Evolutionary conservation across 2,888 invertebrate species (phyloP), one percentile per base, ranked within the genome.

Genomic region (Altica lythri): DNA sequence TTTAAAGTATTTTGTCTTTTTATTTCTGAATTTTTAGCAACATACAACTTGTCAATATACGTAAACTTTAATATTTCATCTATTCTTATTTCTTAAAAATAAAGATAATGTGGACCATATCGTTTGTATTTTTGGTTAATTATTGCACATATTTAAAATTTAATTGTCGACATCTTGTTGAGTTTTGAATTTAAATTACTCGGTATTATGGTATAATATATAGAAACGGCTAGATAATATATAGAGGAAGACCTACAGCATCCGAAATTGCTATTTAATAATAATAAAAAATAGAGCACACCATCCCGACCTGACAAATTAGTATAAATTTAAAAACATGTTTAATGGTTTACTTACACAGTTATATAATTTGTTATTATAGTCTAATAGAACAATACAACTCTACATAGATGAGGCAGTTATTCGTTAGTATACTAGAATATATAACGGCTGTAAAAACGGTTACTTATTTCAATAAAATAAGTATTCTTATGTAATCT

Each of bases 321-420:
- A 66, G 62, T 65, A 66, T 57, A 65, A 66, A 65, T 63, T 62
- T 65, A 66, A 66, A 66, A 64, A 63, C 57, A 45, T 59, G 57
- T 54, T 55, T 57, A 50, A 53, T 53, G 55, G 59, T 56, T 62
- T 70, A 70, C 70, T 68, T 68, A 66, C 66, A 68, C 68, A 69
- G 66, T 65, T 61, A 68, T 63, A 66, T 66, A 64, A 38, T 48
- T 56, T 57, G 40, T 40, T 40, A n/a, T n/a, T n/a, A 57, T 51
- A 57, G 37, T 49, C 57, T 59, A 64, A 63, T 60, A 64, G 65
- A 67, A 57, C 65, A 64, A 65, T 61, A 61, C 59, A 61, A 56
- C 55, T 54, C 62, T 65, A 67, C 62, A 61, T 61, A 65, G 61
- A 66, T 65, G 68, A 71, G 69, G 68, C 70, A 69, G 69, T 68